Percentiles rank a stretch among this genome's conserved stretches.
Evolutionary conservation across 2,797 vertebrate species (phyloP).

Genomic region (Oryzias sinensis): DNA sequence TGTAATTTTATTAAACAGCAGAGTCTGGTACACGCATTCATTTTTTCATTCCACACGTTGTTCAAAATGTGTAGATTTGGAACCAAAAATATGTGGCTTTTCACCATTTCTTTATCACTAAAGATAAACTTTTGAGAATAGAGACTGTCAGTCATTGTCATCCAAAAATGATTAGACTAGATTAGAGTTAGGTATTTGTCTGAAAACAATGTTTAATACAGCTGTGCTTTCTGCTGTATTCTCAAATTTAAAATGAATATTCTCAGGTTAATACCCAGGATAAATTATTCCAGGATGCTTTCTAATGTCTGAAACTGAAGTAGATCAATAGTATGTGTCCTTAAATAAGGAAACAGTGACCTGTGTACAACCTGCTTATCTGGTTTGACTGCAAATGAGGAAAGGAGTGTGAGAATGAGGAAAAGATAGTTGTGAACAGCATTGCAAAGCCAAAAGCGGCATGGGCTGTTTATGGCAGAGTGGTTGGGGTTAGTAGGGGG

Average conservation of each 20-base stretch:
- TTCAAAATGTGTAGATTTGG: too few relatives aligned
- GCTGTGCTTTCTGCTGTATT: slow-evolving; percentile 26
- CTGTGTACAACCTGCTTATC: slow-evolving; percentile 59
- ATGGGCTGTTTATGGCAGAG: slow-evolving; percentile 76
- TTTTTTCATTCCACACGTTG: too few relatives aligned
- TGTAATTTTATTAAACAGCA: too few relatives aligned
- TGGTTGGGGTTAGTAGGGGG: slow-evolving; percentile 49
- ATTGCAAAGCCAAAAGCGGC: slow-evolving; percentile 19
- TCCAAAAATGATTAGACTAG: too few relatives aligned
- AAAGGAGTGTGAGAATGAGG: slow-evolving; percentile 8
- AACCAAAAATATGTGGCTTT: too few relatives aligned
- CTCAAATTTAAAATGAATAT: slow-evolving; percentile 28
- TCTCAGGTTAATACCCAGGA: slow-evolving; percentile 1
- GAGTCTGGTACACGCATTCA: too few relatives aligned
- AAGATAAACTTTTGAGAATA: too few relatives aligned
- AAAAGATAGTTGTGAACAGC: slow-evolving; percentile 14
- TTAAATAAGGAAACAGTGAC: slow-evolving; percentile 21
- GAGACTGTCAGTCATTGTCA: too few relatives aligned
- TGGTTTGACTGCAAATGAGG: slow-evolving; percentile 56
- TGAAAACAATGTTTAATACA: slow-evolving; percentile 3
- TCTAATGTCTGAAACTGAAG: slow-evolving; percentile 20
- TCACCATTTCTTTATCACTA: too few relatives aligned
- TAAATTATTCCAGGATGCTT: too few relatives aligned
- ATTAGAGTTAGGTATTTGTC: too few relatives aligned
- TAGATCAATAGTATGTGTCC: slow-evolving; percentile 23